Conservation (phyloP, 2,797 vertebrate species). For the Picus viridis region DNA sequence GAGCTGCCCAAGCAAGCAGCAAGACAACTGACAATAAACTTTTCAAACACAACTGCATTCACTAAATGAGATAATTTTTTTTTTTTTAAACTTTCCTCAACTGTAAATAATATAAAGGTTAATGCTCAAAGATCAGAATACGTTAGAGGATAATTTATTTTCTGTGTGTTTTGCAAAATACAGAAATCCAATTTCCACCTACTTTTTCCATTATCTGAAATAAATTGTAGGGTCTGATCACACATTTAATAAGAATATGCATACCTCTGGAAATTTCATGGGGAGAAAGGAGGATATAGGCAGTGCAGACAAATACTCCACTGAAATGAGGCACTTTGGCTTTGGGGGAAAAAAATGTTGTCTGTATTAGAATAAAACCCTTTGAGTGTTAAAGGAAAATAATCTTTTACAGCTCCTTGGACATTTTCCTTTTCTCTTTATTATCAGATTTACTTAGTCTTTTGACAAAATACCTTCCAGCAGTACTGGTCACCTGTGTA, state of each 20-base stretch:
- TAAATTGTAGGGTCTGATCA: constrained; percentile 54
- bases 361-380: not conserved
- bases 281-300: not conserved
- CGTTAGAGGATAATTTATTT: constrained; percentile 56
- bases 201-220: constrained; percentile 67
- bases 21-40: constrained; percentile 23
- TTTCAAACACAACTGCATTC: constrained; percentile 53
- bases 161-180: constrained; percentile 54
- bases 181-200: constrained; percentile 63
- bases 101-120: constrained; percentile 54
- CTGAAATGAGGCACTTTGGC: not conserved
- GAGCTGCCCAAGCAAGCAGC: not conserved
- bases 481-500: not conserved
- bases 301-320: constrained; percentile 4
- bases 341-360: not conserved
- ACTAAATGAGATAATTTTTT: constrained; percentile 44
- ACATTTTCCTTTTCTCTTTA: not conserved
- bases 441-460: not conserved
- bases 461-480: not conserved
- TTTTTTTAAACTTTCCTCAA: constrained; percentile 21
- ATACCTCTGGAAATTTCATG: constrained; percentile 30
- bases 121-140: constrained; percentile 45
- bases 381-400: not conserved
- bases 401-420: not conserved
- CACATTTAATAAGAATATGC: constrained; percentile 49